Conservation (phyloP, 2,888 invertebrate genomes). For the Drosophila vallismaia region DNA sequence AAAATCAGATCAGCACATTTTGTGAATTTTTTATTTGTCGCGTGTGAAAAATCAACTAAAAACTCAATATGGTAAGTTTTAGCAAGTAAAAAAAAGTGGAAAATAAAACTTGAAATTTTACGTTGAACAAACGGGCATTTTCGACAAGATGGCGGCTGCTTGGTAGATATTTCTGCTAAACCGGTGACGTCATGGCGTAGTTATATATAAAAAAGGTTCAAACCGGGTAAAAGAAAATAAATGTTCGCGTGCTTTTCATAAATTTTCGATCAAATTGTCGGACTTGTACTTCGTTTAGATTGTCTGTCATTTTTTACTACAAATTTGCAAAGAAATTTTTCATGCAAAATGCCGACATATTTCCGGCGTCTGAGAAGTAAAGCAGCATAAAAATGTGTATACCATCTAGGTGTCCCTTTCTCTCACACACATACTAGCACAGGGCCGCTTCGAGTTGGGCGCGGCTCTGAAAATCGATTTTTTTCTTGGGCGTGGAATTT, state of each 20-base stretch:
- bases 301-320: background rate
- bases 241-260: background rate
- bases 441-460: constrained; percentile 44
- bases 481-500: constrained; percentile 24
- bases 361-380: constrained; percentile 12
- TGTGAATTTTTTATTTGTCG: constrained; percentile 72
- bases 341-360: constrained; percentile 18
- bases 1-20: constrained; percentile 54
- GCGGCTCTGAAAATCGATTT: constrained; percentile 66
- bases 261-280: background rate
- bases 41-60: constrained; percentile 70
- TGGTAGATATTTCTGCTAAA: constrained; percentile 9
- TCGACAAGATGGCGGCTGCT: constrained; percentile 53
- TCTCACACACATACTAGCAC: constrained; percentile 2
- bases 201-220: background rate
- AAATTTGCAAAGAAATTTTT: background rate
- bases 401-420: constrained; percentile 22
- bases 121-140: background rate
- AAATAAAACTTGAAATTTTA: background rate
- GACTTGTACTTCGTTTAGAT: background rate
- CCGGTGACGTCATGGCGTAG: constrained; percentile 65
- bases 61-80: constrained; percentile 82
- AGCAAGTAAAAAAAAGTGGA: background rate
- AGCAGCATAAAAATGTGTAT: constrained; percentile 28
- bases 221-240: background rate